Conservation (phyloP, 2,797 vertebrate genomes). For the Chiloscyllium punctatum region DNA sequence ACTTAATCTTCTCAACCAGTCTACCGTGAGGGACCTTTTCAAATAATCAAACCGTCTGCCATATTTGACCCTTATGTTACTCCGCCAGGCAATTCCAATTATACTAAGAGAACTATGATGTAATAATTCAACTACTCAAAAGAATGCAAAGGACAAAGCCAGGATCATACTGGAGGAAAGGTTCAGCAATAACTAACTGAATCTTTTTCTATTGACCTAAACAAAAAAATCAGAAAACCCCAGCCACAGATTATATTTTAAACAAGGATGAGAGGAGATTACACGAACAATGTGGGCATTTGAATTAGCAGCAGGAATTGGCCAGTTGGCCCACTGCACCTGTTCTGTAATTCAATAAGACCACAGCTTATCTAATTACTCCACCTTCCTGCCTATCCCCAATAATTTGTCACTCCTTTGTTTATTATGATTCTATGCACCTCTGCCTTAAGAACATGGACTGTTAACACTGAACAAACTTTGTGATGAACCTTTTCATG, state of each 20-base stretch:
- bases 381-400: no score
- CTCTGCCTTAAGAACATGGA: background rate
- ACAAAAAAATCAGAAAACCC: background rate
- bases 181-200: background rate
- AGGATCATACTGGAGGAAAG: background rate
- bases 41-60: background rate
- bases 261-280: background rate
- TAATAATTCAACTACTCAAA: background rate
- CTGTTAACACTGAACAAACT: background rate
- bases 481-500: background rate
- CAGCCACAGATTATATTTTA: no score
- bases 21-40: no score
- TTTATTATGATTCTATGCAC: no score
- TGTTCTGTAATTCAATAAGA: no score
- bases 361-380: no score
- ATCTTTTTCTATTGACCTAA: background rate
- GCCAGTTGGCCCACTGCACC: no score
- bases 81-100: background rate
- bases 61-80: background rate
- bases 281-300: background rate
- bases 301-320: no score
- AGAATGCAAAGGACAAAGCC: background rate
- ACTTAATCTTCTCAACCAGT: no score
- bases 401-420: no score
- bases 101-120: background rate